phyloP scores from a whole-genome alignment of 2,888 invertebrate species.

The Metacarcinus magister region DNA sequence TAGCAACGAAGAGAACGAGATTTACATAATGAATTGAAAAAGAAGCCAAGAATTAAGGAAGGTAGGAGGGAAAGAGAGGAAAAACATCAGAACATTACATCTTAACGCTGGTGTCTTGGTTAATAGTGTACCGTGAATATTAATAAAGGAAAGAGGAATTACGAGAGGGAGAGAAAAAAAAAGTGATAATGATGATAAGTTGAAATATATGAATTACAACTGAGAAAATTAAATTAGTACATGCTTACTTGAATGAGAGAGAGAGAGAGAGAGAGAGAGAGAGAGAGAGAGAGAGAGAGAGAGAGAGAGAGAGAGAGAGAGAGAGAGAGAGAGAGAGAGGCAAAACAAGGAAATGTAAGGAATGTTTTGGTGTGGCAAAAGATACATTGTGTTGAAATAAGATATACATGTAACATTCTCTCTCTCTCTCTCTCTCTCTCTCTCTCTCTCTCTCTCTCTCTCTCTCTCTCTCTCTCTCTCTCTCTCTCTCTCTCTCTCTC shows the following conservation, averaged over 20 bases:
- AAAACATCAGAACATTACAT: background rate
- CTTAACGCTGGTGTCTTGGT: background rate
- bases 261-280: background rate
- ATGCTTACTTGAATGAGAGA: too few relatives aligned
- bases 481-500: background rate
- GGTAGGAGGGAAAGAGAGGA: background rate
- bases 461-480: conserved; percentile 31
- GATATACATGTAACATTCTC: background rate
- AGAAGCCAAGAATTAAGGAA: background rate
- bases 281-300: conserved; percentile 43
- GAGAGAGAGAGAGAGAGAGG: background rate
- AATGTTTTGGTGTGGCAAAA: background rate
- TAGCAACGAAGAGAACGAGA: background rate
- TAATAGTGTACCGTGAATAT: background rate
- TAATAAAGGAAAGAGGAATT: background rate
- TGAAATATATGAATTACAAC: background rate
- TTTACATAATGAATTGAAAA: background rate
- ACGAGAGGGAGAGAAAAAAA: background rate
- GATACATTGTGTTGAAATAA: background rate
- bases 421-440: conserved; percentile 57
- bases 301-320: conserved; percentile 52
- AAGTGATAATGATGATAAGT: background rate
- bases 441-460: conserved; percentile 46
- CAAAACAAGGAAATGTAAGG: background rate
- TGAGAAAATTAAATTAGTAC: background rate